A percentile compares a stretch with the other conserved stretches of the same genome.
phyloP scores from a whole-genome alignment of 2,888 invertebrate species.

The Aspidiotus destructor region DNA sequence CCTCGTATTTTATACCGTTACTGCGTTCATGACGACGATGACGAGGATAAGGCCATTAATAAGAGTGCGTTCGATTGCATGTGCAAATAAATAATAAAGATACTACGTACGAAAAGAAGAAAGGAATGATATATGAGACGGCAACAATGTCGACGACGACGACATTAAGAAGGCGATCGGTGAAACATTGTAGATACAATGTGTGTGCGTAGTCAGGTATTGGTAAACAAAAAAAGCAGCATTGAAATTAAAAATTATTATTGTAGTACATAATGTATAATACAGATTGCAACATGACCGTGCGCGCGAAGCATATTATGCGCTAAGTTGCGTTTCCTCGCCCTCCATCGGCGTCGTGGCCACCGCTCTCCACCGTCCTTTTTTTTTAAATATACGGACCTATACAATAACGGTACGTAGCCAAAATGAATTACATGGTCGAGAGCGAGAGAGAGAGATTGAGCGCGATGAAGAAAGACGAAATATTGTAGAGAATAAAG shows the following conservation, averaged over 20 bases:
- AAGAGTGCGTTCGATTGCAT: slow-evolving; percentile 10
- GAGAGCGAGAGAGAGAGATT: slow-evolving; percentile 1
- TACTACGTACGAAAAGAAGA: no score
- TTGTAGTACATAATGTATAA: no score
- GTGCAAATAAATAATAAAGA: slow-evolving; percentile 16
- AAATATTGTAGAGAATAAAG: background rate
- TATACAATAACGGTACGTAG: no score
- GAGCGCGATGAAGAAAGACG: background rate
- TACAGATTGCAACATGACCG: slow-evolving; percentile 19
- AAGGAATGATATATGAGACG: no score
- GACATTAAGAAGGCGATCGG: no score
- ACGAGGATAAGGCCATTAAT: background rate
- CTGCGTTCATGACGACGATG: no score
- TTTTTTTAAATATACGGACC: background rate
- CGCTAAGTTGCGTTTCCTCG: slow-evolving; percentile 17
- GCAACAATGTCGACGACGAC: no score
- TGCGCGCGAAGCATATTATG: slow-evolving; percentile 10
- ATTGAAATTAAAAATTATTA: background rate
- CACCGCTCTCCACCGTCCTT: slow-evolving; percentile 8
- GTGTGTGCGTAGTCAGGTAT: background rate
- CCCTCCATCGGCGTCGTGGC: background rate
- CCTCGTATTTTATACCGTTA: no score
- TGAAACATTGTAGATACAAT: no score
- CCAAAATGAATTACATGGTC: background rate
- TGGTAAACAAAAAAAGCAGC: background rate